Conservation (phyloP, 2,113 vertebrate genomes). For the Sterrhoptilus dennistouni region DNA sequence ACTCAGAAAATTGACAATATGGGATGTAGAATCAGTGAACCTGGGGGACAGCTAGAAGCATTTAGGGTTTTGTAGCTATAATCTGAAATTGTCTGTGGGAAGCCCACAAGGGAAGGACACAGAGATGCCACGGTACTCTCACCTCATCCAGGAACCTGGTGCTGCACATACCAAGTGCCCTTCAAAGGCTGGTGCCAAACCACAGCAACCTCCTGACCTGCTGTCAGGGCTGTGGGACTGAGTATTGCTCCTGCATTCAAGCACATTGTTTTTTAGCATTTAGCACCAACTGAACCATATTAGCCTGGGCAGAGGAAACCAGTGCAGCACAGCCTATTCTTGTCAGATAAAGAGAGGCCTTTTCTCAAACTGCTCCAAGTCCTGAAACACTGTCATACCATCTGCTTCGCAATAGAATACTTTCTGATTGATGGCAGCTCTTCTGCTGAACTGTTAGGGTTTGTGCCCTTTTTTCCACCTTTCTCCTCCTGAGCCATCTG, state of each 20-base stretch:
- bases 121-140: accelerated
- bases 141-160: background rate
- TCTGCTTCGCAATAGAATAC: accelerated
- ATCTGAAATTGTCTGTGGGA: background rate
- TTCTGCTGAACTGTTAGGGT: background rate
- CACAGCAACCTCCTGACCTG: background rate
- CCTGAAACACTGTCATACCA: accelerated
- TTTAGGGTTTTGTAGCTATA: background rate
- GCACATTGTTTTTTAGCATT: background rate
- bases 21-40: background rate
- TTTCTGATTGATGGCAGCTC: background rate
- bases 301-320: background rate
- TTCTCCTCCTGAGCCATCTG: background rate
- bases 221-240: background rate
- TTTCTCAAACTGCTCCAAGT: background rate
- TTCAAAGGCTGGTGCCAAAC: background rate
- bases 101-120: background rate
- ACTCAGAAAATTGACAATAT: background rate
- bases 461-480: background rate
- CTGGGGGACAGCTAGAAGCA: background rate
- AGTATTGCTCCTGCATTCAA: background rate
- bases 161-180: background rate
- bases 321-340: background rate
- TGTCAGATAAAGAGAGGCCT: background rate
- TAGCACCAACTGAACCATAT: background rate